Conservation (phyloP, 2,113 vertebrate genomes). For the Antennarius striatus region DNA sequence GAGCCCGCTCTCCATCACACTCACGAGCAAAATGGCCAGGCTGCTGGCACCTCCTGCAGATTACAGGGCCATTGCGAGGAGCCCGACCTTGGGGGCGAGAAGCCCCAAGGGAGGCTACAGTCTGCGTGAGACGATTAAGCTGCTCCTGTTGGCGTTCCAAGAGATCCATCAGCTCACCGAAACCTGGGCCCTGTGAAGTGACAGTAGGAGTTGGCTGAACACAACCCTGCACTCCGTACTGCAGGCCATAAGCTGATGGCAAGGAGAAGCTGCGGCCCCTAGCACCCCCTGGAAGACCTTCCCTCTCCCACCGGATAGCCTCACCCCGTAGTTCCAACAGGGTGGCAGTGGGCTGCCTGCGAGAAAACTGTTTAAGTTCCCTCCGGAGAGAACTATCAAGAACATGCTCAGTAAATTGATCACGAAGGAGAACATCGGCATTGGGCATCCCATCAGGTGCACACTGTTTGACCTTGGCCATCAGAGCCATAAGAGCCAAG, state of each 20-base stretch:
- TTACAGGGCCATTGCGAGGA: too few species aligned
- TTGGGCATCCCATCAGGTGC: not conserved
- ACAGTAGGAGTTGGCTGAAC: too few species aligned
- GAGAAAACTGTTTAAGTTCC: not conserved
- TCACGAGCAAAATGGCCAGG: too few species aligned
- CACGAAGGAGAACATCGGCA: not conserved
- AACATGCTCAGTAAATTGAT: not conserved
- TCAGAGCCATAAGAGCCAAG: not conserved
- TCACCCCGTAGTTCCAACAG: not conserved
- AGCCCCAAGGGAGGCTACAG: too few species aligned
- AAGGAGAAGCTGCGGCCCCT: not conserved
- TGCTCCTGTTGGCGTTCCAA: too few species aligned
- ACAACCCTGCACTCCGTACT: not conserved
- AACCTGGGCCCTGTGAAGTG: too few species aligned
- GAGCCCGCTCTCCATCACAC: too few species aligned
- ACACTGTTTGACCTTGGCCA: not conserved
- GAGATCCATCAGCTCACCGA: too few species aligned
- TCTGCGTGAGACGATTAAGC: too few species aligned
- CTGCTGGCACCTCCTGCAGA: too few species aligned
- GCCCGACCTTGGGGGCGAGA: too few species aligned
- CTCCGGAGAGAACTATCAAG: not conserved
- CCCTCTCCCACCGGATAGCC: not conserved
- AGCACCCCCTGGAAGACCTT: not conserved
- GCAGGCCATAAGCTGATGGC: not conserved
- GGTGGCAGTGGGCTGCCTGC: not conserved